Conservation (phyloP, 2,797 vertebrate species). For the Poecilia wingei region DNA sequence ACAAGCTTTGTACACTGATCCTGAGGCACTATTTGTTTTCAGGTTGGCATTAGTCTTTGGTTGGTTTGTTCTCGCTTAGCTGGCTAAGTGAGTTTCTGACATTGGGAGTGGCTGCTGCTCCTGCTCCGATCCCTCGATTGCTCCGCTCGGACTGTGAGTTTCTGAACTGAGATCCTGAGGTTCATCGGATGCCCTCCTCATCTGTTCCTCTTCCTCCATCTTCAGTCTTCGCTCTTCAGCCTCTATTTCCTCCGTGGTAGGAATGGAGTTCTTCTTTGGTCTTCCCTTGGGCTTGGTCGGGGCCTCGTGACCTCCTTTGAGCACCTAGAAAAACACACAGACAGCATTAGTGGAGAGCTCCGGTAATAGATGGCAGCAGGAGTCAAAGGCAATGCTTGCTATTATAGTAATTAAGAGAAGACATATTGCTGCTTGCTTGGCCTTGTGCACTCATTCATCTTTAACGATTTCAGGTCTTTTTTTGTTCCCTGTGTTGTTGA, state of each 20-base stretch:
- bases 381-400: conserved; percentile 78
- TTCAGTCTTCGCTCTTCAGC: conserved; percentile 89
- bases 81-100: conserved; percentile 71
- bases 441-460: conserved; percentile 76
- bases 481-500: conserved; percentile 69
- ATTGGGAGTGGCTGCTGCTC: conserved; percentile 58
- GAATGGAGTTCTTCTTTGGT: conserved; percentile 99
- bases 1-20: conserved; percentile 72
- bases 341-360: conserved; percentile 51
- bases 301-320: conserved; percentile 97
- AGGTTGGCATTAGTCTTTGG: conserved; percentile 73
- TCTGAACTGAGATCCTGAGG: conserved; percentile 75
- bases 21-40: conserved; percentile 75
- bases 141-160: conserved; percentile 19
- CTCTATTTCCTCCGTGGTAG: conserved; percentile 96
- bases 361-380: conserved; percentile 65
- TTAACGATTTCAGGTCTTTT: conserved; percentile 69
- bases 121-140: conserved; percentile 45
- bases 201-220: conserved; percentile 74
- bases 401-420: conserved; percentile 83
- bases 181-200: conserved; percentile 48
- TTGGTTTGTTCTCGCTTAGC: conserved; percentile 68
- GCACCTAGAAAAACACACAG: conserved; percentile 83
- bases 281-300: conserved; percentile 98
- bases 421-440: conserved; percentile 72